These are phyloP conservation scores for Tachystola acroxantha DNA, from an alignment of 2,888 invertebrate species.

Conservation along the genomic window DNA sequence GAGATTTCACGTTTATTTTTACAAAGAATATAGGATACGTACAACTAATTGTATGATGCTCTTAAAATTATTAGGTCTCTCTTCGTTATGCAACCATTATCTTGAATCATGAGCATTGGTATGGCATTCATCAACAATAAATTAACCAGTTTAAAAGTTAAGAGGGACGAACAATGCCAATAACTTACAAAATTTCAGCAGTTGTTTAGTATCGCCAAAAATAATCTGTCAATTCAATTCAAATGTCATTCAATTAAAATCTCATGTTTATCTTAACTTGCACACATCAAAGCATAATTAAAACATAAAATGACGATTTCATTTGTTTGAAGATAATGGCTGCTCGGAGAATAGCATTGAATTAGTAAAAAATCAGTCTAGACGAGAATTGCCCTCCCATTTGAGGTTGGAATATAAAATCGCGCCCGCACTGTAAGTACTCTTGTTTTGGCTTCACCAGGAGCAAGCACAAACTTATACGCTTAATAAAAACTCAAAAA, in stretches of 20 bases:
- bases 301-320: too few species aligned
- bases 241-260: too few species aligned
- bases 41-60: constrained; percentile 36
- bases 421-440: constrained; percentile 20
- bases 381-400: constrained; percentile 39
- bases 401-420: constrained; percentile 42
- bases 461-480: constrained; percentile 23
- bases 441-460: constrained; percentile 39
- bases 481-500: constrained; percentile 24
- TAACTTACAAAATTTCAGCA: too few species aligned
- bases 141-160: too few species aligned
- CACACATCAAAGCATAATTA: too few species aligned
- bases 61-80: constrained; percentile 19
- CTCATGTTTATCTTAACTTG: too few species aligned
- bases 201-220: too few species aligned
- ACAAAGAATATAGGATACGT: constrained; percentile 42
- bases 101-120: constrained; percentile 9
- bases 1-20: constrained; percentile 39
- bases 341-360: constrained; percentile 23
- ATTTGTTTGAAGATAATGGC: constrained; percentile 21
- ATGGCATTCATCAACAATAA: too few species aligned
- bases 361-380: constrained; percentile 64
- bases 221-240: too few species aligned
- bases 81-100: constrained; percentile 16
- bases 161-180: too few species aligned